Conservation (phyloP, 1,140 invertebrate species). For the Bombyx mandarina region DNA sequence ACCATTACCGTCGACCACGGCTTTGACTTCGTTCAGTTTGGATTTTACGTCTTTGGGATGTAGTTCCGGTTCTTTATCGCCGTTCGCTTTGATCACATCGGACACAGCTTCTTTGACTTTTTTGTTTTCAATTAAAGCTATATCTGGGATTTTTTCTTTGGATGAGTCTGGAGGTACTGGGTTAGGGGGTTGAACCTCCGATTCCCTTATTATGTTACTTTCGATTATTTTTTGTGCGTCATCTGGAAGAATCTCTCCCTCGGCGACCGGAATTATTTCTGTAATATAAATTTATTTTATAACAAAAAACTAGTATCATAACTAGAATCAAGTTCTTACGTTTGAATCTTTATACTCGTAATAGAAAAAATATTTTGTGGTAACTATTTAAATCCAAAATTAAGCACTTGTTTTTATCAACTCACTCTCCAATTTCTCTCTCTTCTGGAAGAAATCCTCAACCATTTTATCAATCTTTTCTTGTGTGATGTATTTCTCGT, state of each 20-base stretch:
- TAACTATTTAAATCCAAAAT: too few relatives aligned
- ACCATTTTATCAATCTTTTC: conserved; percentile 64
- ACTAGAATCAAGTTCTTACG: background rate
- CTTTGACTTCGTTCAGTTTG: conserved; percentile 35
- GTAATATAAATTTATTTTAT: too few relatives aligned
- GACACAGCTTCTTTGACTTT: conserved; percentile 16
- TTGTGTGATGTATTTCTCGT: conserved; percentile 44
- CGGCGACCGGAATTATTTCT: too few relatives aligned
- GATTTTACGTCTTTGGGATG: conserved; percentile 42
- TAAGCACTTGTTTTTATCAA: background rate
- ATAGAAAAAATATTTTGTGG: too few relatives aligned
- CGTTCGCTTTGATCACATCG: too few relatives aligned
- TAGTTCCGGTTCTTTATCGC: conserved; percentile 27
- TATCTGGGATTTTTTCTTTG: conserved; percentile 24
- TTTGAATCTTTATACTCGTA: too few relatives aligned
- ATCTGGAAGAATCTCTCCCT: conserved; percentile 9
- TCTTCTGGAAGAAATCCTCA: conserved; percentile 53
- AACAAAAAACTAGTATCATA: conserved; percentile 1
- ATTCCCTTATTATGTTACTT: conserved; percentile 40
- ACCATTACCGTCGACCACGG: conserved; percentile 25
- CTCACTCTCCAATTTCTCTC: conserved; percentile 33
- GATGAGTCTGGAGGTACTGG: conserved; percentile 56
- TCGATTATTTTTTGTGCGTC: conserved; percentile 17
- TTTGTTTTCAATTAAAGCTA: conserved; percentile 14
- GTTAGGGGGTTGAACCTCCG: conserved; percentile 61